Evolutionary conservation across 2,113 vertebrate genomes (phyloP).

Genomic region (Phyllostomus discolor): DNA sequence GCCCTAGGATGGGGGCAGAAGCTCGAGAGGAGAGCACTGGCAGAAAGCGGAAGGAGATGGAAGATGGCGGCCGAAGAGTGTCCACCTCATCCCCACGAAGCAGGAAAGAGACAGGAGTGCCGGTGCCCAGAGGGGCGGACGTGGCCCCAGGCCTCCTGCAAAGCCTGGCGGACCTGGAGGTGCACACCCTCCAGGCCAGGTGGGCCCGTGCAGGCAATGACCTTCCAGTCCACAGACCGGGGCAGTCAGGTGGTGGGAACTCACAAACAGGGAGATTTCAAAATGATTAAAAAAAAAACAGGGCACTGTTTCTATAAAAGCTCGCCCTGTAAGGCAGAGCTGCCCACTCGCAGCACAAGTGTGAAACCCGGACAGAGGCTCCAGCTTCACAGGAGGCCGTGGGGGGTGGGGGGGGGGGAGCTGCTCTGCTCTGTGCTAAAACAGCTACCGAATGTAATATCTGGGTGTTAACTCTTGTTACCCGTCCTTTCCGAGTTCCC

Average conservation of each 20-base stretch:
- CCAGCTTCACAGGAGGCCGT: neutral
- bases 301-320: neutral
- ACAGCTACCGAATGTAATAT: accelerated
- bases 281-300: neutral
- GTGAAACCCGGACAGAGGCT: too few species aligned
- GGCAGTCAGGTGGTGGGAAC: neutral
- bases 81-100: too few species aligned
- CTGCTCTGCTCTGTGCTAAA: neutral
- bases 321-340: neutral
- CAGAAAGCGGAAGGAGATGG: neutral
- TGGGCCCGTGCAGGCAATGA: neutral
- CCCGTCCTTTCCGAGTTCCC: neutral
- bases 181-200: neutral
- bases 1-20: neutral
- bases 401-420: neutral
- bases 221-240: neutral
- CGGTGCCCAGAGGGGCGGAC: accelerated
- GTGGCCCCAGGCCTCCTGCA: accelerated
- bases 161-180: neutral
- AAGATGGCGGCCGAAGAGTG: accelerated
- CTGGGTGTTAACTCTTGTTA: neutral
- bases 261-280: neutral
- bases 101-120: neutral
- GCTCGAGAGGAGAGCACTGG: neutral
- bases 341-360: accelerated